Evolutionary conservation across 2,113 vertebrate genomes (phyloP).

Genomic region (Aix galericulata): DNA sequence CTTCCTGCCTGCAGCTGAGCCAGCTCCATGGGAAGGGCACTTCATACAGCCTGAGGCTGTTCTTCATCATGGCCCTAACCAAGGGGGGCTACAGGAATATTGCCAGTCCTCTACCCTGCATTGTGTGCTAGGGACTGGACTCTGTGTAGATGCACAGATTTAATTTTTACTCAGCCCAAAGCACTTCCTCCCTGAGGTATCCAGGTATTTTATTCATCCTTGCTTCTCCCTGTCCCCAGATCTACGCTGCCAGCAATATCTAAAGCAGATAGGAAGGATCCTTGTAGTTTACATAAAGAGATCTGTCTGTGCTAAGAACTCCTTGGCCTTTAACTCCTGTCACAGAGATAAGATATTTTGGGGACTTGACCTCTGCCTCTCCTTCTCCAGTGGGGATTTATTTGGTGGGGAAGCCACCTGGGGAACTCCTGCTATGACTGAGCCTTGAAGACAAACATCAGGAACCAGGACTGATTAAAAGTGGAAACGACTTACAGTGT

Average conservation of each 20-base stretch:
- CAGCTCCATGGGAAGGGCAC: background rate
- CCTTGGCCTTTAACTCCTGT: background rate
- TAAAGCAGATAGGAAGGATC: background rate
- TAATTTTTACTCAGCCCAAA: background rate
- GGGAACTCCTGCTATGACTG: background rate
- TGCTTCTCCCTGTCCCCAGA: background rate
- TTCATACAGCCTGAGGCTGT: background rate
- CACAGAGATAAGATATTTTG: background rate
- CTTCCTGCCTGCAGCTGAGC: background rate
- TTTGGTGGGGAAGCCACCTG: background rate
- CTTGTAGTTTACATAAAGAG: background rate
- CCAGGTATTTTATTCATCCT: background rate
- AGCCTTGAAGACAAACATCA: background rate
- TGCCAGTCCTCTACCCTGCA: background rate
- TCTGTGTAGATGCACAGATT: background rate
- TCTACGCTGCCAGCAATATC: background rate
- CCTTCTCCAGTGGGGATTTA: background rate
- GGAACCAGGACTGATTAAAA: background rate
- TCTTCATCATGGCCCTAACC: background rate
- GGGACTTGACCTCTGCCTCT: background rate
- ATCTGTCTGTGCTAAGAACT: background rate
- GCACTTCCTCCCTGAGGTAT: background rate
- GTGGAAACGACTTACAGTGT: constrained; percentile 14
- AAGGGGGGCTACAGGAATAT: background rate
- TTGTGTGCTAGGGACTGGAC: background rate